Conservation (phyloP, 2,888 invertebrate genomes). For the Macroteleia sp. region DNA sequence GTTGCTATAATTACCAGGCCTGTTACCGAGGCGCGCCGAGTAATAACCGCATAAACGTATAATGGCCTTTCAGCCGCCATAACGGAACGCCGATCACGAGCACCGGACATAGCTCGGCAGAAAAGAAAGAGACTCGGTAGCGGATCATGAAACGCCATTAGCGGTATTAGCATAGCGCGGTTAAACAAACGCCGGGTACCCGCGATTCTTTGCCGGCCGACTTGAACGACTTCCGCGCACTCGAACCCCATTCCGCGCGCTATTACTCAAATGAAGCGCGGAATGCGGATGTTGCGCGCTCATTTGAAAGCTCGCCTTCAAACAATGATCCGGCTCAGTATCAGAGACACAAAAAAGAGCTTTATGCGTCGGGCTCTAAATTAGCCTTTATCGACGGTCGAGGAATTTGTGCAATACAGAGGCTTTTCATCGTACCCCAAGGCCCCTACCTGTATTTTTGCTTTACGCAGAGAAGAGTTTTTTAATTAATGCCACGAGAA, state of each 20-base stretch:
- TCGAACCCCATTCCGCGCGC: background rate
- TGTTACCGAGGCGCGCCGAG: constrained; percentile 40
- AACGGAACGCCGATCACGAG: constrained; percentile 44
- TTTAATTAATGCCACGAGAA: background rate
- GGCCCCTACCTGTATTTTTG: background rate
- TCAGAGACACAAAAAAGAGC: constrained; percentile 21
- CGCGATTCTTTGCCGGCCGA: constrained; percentile 34
- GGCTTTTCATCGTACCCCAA: background rate
- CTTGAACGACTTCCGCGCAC: constrained; percentile 29
- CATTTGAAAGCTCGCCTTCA: constrained; percentile 41
- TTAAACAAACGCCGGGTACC: constrained; percentile 26
- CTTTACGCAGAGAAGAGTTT: background rate
- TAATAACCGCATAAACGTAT: constrained; percentile 63
- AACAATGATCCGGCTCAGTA: constrained; percentile 17
- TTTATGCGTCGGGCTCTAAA: constrained; percentile 13
- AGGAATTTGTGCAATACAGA: constrained; percentile 21
- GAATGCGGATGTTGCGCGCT: constrained; percentile 5
- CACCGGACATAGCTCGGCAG: constrained; percentile 29
- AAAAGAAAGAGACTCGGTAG: constrained; percentile 35
- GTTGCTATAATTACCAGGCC: constrained; percentile 52
- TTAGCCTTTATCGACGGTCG: constrained; percentile 18
- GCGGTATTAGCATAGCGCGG: constrained; percentile 49
- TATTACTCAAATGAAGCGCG: constrained; percentile 39
- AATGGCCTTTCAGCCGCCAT: constrained; percentile 49
- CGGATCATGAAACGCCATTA: constrained; percentile 46